Evolutionary conservation across 2,113 vertebrate species (phyloP).

Genomic region (Carassius gibelio): DNA sequence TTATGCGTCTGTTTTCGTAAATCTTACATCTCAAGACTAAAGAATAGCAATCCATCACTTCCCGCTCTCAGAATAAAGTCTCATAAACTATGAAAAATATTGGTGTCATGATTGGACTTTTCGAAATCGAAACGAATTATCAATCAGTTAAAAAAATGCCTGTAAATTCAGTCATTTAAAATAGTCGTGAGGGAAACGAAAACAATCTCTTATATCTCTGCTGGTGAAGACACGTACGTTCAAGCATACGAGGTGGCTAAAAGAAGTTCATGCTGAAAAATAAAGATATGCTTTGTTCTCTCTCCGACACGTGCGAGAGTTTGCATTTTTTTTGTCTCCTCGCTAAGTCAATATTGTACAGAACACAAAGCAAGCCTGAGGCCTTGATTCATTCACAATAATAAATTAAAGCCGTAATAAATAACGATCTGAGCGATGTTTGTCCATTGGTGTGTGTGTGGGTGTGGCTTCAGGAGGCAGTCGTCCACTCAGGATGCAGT

Average conservation of each 20-base stretch:
- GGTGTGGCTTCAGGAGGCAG: conserved; percentile 45
- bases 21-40: conserved; percentile 5
- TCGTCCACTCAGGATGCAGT: conserved; percentile 53
- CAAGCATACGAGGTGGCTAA: conserved; percentile 40
- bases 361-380: conserved; percentile 84
- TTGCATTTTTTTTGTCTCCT: conserved; percentile 36
- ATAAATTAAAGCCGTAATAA: conserved; percentile 72
- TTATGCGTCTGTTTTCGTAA: neutral
- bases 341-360: conserved; percentile 84
- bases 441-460: conserved; percentile 17
- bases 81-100: conserved; percentile 6
- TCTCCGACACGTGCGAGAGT: conserved; percentile 15
- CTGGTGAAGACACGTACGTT: conserved; percentile 54
- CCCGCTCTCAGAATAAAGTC: conserved; percentile 30
- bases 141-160: conserved; percentile 55
- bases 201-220: conserved; percentile 47
- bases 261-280: conserved; percentile 50
- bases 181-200: conserved; percentile 49
- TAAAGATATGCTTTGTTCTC: conserved; percentile 46
- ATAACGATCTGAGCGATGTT: conserved; percentile 58
- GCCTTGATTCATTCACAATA: conserved; percentile 57
- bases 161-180: conserved; percentile 57
- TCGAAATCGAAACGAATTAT: neutral
- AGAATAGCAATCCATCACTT: neutral
- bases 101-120: neutral